These are phyloP conservation scores for Atrina japonica DNA, from an alignment of 2,888 invertebrate species.

Conservation along the genomic window DNA sequence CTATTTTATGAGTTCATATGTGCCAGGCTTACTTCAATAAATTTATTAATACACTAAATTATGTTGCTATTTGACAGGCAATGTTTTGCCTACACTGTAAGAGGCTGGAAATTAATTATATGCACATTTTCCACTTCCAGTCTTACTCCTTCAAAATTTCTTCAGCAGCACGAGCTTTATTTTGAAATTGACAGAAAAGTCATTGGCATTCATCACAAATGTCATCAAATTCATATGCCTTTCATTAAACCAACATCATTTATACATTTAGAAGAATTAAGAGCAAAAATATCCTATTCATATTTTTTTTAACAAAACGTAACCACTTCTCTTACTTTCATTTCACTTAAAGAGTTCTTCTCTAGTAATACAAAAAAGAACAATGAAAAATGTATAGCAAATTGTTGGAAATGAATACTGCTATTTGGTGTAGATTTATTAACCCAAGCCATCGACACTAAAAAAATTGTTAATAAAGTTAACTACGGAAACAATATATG, in stretches of 20 bases:
- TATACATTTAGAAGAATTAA: conserved; percentile 35
- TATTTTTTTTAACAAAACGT: too few relatives aligned
- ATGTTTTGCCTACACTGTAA: conserved; percentile 17
- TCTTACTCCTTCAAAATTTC: not conserved
- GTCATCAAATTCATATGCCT: conserved; percentile 50
- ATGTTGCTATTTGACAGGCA: conserved; percentile 34
- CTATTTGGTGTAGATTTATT: too few relatives aligned
- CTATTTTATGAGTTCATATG: conserved; percentile 34
- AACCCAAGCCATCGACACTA: too few relatives aligned
- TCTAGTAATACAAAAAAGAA: too few relatives aligned
- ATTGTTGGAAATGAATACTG: too few relatives aligned
- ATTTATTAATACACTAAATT: conserved; percentile 34
- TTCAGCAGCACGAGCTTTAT: not conserved
- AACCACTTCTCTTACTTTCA: too few relatives aligned
- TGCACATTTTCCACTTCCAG: conserved; percentile 20
- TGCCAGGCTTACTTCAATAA: conserved; percentile 32
- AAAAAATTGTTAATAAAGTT: too few relatives aligned
- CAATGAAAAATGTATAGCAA: too few relatives aligned
- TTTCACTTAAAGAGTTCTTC: too few relatives aligned
- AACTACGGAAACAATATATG: too few relatives aligned
- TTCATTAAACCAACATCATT: conserved; percentile 54
- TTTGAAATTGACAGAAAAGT: not conserved
- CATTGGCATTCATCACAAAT: conserved; percentile 47
- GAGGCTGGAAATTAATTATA: conserved; percentile 26
- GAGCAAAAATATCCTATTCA: conserved; percentile 18